A percentile compares a stretch with the other conserved stretches of the same genome.
Evolutionary conservation across 2,888 invertebrate genomes (phyloP).

Genomic region (Andrena bucephala): DNA sequence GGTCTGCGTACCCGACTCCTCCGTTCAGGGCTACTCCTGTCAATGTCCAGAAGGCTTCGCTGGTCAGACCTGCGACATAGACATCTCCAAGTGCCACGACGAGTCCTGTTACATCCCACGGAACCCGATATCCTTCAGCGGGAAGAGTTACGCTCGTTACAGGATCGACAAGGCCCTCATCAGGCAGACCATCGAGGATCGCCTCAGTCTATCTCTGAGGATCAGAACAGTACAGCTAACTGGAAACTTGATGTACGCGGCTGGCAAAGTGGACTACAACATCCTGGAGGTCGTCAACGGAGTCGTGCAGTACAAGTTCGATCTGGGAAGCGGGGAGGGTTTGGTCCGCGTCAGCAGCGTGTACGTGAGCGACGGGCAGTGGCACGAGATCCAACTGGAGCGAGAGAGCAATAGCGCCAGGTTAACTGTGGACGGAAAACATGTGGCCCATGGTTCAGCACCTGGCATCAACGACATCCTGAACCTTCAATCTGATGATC

Average conservation of each 20-base stretch:
- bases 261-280: constrained; percentile 95
- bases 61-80: constrained; percentile 89
- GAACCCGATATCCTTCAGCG: constrained; percentile 92
- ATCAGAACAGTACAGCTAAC: constrained; percentile 93
- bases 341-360: constrained; percentile 91
- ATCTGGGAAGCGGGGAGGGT: constrained; percentile 96
- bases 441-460: constrained; percentile 91
- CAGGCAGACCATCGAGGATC: constrained; percentile 92
- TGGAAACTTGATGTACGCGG: constrained; percentile 94
- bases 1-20: constrained; percentile 91
- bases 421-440: constrained; percentile 91
- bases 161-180: constrained; percentile 88
- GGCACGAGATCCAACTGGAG: constrained; percentile 93
- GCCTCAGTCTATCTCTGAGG: constrained; percentile 91
- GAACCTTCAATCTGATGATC: constrained; percentile 93
- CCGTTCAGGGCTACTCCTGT: constrained; percentile 90
- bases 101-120: constrained; percentile 90
- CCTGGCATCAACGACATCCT: constrained; percentile 93
- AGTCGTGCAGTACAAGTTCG: constrained; percentile 94
- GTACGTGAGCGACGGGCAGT: constrained; percentile 93
- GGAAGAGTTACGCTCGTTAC: constrained; percentile 93
- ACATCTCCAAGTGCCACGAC: constrained; percentile 89
- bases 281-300: constrained; percentile 95
- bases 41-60: constrained; percentile 92
- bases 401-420: constrained; percentile 93